A percentile compares a stretch with the other conserved stretches of the same genome.
phyloP scores from a whole-genome alignment of 2,113 vertebrate genomes.

The Paralichthys olivaceus region DNA sequence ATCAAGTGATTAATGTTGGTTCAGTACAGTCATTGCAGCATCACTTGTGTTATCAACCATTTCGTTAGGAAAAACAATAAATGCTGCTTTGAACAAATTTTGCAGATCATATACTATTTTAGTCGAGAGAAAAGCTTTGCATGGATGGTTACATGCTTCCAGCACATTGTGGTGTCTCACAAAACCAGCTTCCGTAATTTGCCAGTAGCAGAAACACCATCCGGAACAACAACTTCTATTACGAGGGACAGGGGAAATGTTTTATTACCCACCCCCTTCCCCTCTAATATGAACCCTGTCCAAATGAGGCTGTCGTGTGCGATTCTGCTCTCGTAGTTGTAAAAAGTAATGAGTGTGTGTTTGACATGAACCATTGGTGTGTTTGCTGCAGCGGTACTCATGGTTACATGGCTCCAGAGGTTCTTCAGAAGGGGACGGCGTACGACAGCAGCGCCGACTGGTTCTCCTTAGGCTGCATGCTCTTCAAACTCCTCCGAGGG shows the following conservation, averaged over 20 bases:
- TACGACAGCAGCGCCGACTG: slow-evolving; percentile 99
- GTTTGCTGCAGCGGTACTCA: slow-evolving; percentile 89
- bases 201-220: neutral
- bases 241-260: neutral
- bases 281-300: neutral
- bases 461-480: slow-evolving; percentile 99
- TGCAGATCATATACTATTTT: neutral
- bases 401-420: slow-evolving; percentile 99
- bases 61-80: no score
- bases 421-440: slow-evolving; percentile 96
- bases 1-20: no score
- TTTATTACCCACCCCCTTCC: neutral
- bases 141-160: neutral
- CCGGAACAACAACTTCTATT: neutral
- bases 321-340: neutral
- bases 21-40: no score
- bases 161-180: neutral
- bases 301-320: neutral
- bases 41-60: no score
- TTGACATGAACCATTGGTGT: slow-evolving; percentile 4
- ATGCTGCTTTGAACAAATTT: no score
- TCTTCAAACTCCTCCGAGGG: slow-evolving; percentile 98
- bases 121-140: neutral
- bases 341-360: neutral
- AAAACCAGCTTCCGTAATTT: neutral